A percentile compares a stretch with the other conserved stretches of the same genome.
Conservation (phyloP, 30 jellyfish, hydroid and myxozoan genomes). For the Phacellophora camtschatica region DNA sequence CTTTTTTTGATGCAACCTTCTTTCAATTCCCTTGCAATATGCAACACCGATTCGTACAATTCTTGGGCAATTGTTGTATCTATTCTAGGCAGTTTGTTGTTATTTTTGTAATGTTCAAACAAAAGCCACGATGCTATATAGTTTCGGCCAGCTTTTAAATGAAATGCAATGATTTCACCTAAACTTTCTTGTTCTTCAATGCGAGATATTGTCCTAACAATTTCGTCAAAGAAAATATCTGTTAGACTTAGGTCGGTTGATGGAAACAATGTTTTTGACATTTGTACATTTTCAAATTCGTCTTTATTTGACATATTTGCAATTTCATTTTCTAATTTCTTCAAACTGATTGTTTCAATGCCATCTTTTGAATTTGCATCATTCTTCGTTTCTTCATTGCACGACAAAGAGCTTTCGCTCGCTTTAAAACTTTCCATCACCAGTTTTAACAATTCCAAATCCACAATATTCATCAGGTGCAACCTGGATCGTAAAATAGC, state of each 20-base stretch:
- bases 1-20: background rate
- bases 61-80: background rate
- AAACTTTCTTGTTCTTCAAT: background rate
- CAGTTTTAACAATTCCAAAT: conserved; percentile 29
- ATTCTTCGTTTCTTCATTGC: conserved; percentile 17
- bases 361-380: conserved; percentile 6
- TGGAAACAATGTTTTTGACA: conserved; percentile 1
- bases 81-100: conserved; percentile 8
- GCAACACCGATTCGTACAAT: conserved; percentile 26
- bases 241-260: background rate
- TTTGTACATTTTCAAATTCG: conserved; percentile 1
- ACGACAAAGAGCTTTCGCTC: background rate
- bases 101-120: background rate
- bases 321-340: too few species aligned
- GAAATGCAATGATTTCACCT: background rate
- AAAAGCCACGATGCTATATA: conserved; percentile 51
- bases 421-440: conserved; percentile 8
- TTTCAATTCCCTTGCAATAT: background rate
- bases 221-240: conserved; percentile 16
- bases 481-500: conserved; percentile 13
- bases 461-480: conserved; percentile 19
- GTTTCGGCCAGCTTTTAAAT: conserved; percentile 31
- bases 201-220: background rate
- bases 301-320: background rate
- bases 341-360: background rate